These are phyloP conservation scores for Xenops minutus DNA, from an alignment of 2,797 vertebrate genomes.

Conservation along the genomic window DNA sequence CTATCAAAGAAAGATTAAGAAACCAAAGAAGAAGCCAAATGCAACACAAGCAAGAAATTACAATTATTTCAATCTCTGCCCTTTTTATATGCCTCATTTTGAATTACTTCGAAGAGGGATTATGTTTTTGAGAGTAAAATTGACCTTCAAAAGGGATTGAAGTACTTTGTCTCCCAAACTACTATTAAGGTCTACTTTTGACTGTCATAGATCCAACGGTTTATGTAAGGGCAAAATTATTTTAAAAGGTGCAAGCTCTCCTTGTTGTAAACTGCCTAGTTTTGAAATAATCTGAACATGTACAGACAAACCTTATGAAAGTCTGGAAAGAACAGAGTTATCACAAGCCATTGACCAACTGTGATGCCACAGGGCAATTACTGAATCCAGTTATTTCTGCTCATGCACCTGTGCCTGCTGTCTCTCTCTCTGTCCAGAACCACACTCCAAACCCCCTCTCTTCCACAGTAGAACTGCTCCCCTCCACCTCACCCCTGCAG, in stretches of 20 bases:
- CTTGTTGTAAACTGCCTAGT: not conserved
- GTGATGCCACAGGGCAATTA: not conserved
- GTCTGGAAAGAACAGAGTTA: not conserved
- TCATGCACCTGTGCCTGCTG: not conserved
- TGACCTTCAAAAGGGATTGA: not conserved
- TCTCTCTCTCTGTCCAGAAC: not conserved
- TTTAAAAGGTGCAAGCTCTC: not conserved
- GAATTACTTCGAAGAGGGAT: not conserved
- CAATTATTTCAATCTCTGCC: not conserved
- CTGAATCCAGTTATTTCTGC: not conserved
- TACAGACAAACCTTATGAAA: not conserved
- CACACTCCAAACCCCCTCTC: rapidly evolving
- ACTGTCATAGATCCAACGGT: not conserved
- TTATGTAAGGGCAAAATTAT: not conserved
- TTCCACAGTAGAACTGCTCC: rapidly evolving
- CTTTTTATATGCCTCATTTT: not conserved
- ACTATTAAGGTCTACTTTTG: not conserved
- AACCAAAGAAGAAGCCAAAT: not conserved
- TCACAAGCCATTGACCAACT: not conserved
- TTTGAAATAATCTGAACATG: not conserved
- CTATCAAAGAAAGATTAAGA: not conserved
- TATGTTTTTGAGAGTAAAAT: not conserved
- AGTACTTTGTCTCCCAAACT: not conserved
- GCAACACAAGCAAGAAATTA: not conserved
- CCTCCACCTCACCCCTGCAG: not conserved